Evolutionary conservation across 2,113 vertebrate species (phyloP).

Genomic region (Archilochus colubris): DNA sequence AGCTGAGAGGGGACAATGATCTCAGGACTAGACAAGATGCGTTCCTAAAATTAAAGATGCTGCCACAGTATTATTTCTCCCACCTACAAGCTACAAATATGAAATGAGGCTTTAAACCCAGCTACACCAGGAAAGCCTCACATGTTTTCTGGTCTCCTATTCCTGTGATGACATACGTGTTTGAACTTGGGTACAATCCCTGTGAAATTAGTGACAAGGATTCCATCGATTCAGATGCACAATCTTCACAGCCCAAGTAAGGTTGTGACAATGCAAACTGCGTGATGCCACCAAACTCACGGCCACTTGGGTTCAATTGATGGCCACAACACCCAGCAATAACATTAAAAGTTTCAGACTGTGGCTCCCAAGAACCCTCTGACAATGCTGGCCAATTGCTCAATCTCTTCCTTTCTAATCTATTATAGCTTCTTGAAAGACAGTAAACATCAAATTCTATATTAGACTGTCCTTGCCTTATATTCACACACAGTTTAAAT

Average conservation of each 20-base stretch:
- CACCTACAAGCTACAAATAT: neutral
- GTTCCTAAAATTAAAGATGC: neutral
- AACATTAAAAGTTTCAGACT: neutral
- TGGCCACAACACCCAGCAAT: neutral
- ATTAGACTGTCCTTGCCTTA: neutral
- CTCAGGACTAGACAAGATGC: neutral
- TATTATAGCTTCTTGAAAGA: neutral
- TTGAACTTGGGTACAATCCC: neutral
- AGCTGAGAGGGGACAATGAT: neutral
- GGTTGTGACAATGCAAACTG: neutral
- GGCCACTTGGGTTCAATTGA: neutral
- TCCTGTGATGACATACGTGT: neutral
- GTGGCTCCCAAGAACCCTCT: conserved; percentile 1
- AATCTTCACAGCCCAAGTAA: neutral
- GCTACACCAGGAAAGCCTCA: neutral
- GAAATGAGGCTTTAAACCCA: neutral
- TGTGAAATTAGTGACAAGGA: neutral
- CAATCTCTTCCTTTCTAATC: neutral
- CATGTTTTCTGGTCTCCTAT: neutral
- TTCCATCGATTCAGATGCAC: neutral
- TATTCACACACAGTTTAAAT: neutral
- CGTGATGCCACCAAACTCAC: neutral
- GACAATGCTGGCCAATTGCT: neutral
- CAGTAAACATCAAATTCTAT: conserved; percentile 6
- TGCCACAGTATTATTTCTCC: neutral